These are phyloP conservation scores for Desoria tigrina DNA, from an alignment of 2,888 invertebrate genomes.

Conservation along the genomic window DNA sequence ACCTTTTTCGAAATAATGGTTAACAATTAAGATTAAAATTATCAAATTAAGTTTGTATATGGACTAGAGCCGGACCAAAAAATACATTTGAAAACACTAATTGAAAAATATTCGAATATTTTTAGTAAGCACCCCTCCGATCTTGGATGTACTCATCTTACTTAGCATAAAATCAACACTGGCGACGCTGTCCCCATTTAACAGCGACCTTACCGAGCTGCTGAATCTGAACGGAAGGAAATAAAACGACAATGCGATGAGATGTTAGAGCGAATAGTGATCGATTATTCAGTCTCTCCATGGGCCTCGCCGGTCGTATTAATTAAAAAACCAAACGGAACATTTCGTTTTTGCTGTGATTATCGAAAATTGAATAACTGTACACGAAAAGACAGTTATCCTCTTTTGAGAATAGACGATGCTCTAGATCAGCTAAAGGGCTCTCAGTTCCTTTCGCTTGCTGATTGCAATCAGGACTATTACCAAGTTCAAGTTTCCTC, in stretches of 20 bases:
- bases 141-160: background rate
- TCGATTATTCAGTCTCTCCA: background rate
- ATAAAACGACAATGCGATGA: background rate
- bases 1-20: no score
- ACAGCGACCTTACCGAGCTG: background rate
- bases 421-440: background rate
- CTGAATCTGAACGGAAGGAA: background rate
- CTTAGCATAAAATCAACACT: background rate
- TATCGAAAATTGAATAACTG: background rate
- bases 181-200: background rate
- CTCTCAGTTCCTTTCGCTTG: background rate
- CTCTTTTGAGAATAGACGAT: background rate
- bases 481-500: background rate
- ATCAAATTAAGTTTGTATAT: no score
- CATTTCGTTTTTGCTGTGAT: background rate
- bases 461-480: background rate
- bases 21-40: no score
- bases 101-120: background rate
- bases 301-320: background rate
- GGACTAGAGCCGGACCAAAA: no score
- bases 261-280: background rate
- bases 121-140: background rate
- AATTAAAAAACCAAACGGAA: background rate
- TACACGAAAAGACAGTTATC: background rate
- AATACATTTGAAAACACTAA: background rate